Base-by-base conservation (phyloP, 2,888 invertebrate genomes). In the Euspilapteryx auroguttella region DNA sequence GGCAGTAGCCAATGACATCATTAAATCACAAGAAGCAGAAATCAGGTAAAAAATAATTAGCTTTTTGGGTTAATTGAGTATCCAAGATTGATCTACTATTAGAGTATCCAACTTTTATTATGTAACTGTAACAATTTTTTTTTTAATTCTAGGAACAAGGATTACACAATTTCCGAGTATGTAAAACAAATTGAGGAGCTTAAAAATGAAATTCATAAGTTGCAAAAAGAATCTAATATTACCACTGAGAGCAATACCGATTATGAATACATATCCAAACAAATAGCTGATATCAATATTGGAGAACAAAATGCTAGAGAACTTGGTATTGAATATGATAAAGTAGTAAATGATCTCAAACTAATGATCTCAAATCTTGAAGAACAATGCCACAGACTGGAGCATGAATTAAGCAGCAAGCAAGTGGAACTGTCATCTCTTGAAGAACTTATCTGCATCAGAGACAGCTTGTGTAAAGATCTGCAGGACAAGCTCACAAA, bases 391-490 rank as follows among this genome's bases (percentile, higher is more conserved):
- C 53, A 57, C 13, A 59, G 49, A 33, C 41, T 75, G 25, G 69
- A 73, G 41, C 39, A 55, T 38, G 75, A 75, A 50, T 50, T 65
- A 2, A 57, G 55, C 35, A 48, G 38, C 30, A 73, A 71, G 40
- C 75, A 75, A 43, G 47, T 73, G 20, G 71, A 71, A 37, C 39
- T 75, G 8, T 47, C 55, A 28, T 62, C 65, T 17, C 47, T 71
- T 26, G 71, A 73, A 48, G 63, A 66, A 46, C 36, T 71, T n/a
- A 71, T 75, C 28, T 55, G 45, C 13, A 66, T 75, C 9, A 49
- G 75, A 34, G 75, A 75, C 35, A 68, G 62, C 33, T 44, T 75
- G 17, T 75, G 75, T 37, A 55, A 68, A 39, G 75, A 75, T 40
- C 48, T 75, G 9, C 75, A 75, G 40, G 52, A 61, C 14, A 75